phyloP scores from a whole-genome alignment of 2,113 vertebrate species.

The Gulo gulo region DNA sequence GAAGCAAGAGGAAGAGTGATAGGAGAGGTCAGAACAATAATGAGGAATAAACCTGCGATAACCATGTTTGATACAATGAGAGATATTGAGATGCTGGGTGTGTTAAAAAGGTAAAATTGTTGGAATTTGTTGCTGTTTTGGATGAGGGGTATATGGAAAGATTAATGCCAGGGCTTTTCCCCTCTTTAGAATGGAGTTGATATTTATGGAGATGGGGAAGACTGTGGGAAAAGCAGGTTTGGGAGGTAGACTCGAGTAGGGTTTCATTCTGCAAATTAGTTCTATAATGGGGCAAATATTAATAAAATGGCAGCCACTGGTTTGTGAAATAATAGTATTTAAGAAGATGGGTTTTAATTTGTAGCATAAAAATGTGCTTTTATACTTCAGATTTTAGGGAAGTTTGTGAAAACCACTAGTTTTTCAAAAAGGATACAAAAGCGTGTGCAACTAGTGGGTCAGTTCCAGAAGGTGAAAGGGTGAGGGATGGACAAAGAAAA shows the following conservation, averaged over 20 bases:
- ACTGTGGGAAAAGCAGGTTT: neutral
- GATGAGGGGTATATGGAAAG: neutral
- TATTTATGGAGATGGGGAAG: neutral
- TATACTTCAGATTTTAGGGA: neutral
- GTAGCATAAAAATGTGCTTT: conserved; percentile 28
- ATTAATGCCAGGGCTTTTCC: neutral
- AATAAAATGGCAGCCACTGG: neutral
- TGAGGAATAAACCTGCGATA: neutral
- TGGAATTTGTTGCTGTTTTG: neutral
- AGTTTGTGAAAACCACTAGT: neutral
- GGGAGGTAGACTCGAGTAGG: neutral
- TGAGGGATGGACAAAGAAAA: neutral
- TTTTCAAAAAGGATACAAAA: neutral
- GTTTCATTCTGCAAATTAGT: neutral
- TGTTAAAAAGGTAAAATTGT: conserved; percentile 12
- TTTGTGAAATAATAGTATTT: neutral
- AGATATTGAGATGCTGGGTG: neutral
- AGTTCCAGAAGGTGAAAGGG: neutral
- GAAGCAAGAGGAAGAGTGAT: neutral
- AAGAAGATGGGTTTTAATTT: neutral
- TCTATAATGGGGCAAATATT: neutral
- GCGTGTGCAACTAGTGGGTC: neutral
- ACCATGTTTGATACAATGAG: neutral
- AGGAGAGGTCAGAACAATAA: neutral
- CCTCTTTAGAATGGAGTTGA: neutral